Evolutionary conservation across 2,797 vertebrate genomes (phyloP), one percentile per base, ranked within the genome.

Genomic region (Catostomus latipinnis): DNA sequence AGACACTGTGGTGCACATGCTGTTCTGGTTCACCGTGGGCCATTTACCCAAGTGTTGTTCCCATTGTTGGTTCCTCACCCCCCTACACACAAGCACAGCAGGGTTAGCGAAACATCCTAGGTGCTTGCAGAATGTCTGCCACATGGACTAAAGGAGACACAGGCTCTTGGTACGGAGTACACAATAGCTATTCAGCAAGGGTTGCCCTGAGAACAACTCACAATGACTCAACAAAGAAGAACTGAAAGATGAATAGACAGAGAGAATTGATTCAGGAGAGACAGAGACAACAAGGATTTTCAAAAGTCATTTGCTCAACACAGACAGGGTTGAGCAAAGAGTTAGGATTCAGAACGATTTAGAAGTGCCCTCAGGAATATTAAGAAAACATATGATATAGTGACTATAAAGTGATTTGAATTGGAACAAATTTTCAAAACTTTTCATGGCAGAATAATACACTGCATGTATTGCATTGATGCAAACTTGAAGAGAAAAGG

Each of bases 111-210:
- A 48, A 71, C 43, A 65, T 70, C 69, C 56, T 53, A 66, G 81
- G 70, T 7, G 43, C 60, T 79, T 76, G 69, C 60, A 69, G 53
- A 70, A 69, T 45, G 66, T 78, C 74, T 81, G 76, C 60, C 75
- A 74, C 61, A 66, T 34, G 10, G 52, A 83, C 61, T 56, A 54
- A 80, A 82, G 62, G 57, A 78, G 71, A 85, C 81, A 81, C 81
- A 74, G 76, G 86, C 61, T 82, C 84, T 74, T 84, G 84, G 86
- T 87, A 81, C 82, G 83, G 74, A 81, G 65, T 63, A 63, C 82
- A 87, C 86, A 87, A 85, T 83, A 74, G 81, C 86, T 76, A 87
- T 87, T 87, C 86, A 87, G 67, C 43, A 57, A 75, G 56, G 46
- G 61, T 66, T 61, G 71, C 57, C 69, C 76, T 80, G 74, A 80